Conservation (phyloP, 2,888 invertebrate species). For the Atherix ibis region DNA sequence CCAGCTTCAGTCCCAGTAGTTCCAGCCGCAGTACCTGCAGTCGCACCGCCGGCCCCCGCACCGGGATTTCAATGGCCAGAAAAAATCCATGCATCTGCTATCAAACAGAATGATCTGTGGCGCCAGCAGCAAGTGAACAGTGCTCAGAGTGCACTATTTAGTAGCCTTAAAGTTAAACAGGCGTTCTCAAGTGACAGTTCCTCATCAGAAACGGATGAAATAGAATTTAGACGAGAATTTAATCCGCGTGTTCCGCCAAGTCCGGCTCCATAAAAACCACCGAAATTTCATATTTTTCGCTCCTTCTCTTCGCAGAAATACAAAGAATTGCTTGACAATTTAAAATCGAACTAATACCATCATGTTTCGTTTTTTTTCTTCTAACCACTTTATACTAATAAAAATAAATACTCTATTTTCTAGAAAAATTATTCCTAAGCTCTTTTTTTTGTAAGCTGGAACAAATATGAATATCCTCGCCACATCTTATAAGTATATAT, state of each 20-base stretch:
- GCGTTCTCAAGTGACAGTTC: constrained; percentile 26
- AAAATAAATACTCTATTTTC: no score
- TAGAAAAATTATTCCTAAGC: no score
- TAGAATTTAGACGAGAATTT: constrained; percentile 29
- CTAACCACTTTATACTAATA: no score
- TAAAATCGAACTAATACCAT: no score
- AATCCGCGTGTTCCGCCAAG: constrained; percentile 32
- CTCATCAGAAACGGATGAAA: constrained; percentile 30
- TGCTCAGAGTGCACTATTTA: constrained; percentile 10
- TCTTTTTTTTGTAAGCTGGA: no score
- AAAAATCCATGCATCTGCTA: constrained; percentile 31
- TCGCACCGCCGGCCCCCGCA: constrained; percentile 5
- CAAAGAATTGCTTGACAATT: no score
- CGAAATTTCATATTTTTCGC: background rate
- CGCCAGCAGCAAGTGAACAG: constrained; percentile 21
- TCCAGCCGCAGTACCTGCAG: constrained; percentile 2
- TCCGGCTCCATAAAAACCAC: constrained; percentile 31
- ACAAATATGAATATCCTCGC: no score
- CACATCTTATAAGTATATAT: no score
- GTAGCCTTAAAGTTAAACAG: constrained; percentile 14
- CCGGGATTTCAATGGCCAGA: constrained; percentile 33
- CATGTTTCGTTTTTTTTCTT: no score
- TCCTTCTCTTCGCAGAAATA: no score
- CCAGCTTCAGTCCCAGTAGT: constrained; percentile 5
- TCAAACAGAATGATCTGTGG: constrained; percentile 30